A percentile compares a stretch with the other conserved stretches of the same genome.
phyloP scores from a whole-genome alignment of 1,140 invertebrate species.

The Hydropsyche tenuis region DNA sequence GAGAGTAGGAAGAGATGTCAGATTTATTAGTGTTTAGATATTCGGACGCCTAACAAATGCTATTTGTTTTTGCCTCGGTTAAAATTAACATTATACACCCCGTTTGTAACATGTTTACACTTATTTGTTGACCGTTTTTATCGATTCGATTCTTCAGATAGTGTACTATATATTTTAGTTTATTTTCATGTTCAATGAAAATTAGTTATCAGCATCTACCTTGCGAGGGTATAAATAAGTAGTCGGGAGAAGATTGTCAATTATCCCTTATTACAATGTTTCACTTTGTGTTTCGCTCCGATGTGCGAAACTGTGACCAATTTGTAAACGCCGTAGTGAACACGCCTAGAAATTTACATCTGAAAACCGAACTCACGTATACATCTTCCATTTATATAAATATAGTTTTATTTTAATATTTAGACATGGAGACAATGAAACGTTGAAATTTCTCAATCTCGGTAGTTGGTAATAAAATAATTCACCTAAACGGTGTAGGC shows the following conservation, averaged over 20 bases:
- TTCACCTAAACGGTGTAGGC: not conserved
- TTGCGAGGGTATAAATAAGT: too few species aligned
- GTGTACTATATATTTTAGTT: too few species aligned
- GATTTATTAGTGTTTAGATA: constrained; percentile 39
- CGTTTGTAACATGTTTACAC: too few species aligned
- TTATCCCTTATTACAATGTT: constrained; percentile 46
- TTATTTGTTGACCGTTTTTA: too few species aligned
- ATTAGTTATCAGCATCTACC: too few species aligned
- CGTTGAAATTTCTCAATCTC: too few species aligned
- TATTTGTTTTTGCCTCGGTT: constrained; percentile 25
- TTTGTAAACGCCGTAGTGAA: constrained; percentile 43
- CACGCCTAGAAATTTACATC: not conserved
- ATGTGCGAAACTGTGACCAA: constrained; percentile 40
- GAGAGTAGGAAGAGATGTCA: constrained; percentile 35
- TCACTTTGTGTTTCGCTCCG: constrained; percentile 44
- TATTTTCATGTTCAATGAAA: too few species aligned
- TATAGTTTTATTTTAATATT: too few species aligned
- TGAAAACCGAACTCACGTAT: not conserved
- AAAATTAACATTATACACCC: constrained; percentile 23
- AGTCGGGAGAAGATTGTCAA: constrained; percentile 12
- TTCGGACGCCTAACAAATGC: constrained; percentile 3
- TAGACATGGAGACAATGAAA: too few species aligned
- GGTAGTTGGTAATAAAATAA: too few species aligned
- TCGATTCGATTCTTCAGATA: too few species aligned
- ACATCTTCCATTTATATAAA: too few species aligned